Evolutionary conservation across 2,113 vertebrate genomes (phyloP), one percentile per base, ranked within the genome.

Genomic region (Channa maculata): DNA sequence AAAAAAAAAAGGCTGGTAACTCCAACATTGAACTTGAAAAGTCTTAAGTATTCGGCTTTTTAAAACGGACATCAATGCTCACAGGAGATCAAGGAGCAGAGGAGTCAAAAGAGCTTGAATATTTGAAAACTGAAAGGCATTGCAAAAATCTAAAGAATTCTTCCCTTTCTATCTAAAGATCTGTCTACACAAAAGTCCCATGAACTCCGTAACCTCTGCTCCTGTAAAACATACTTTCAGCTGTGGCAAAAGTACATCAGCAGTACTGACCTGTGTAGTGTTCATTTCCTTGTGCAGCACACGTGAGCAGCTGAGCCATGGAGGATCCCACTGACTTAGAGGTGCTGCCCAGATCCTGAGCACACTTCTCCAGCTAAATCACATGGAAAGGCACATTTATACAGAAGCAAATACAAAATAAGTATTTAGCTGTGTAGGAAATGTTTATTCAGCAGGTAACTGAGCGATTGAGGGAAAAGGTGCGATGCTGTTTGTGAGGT

Each of bases 241-340:
- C n/a, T 33, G 38, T 8, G 24, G 24, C 24, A 24, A 2, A 5
- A 39, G 14, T 6, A 5, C 10, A 33, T 52, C 54, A 57, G 8
- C 52, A 55, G 33, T 15, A 65, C 92, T 64, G 88, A 99, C 98
- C 98, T 92, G 98, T 99, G 89, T 99, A 99, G 75, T 99, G 97
- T 77, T 99, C 97, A 0, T 99, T 99, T 86, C 98, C 98, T 90
- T 99, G 98, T 11, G 98, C 97, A 24, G 98, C 98, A 76, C 97
- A 99, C 39, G 98, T 99, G 66, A 99, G 94, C 62, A 99, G 84
- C 90, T 99, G 98, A 0, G 98, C 98, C 98, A 99, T 99, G 34
- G 97, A 99, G 0, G 98, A 99, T 5, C 98, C 98, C 0, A 99
- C 98, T 0, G 98, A 96, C 91, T 99, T 99, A 2, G 98, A 99